These are phyloP conservation scores for Dunckerocampus dactyliophorus DNA, from an alignment of 2,113 vertebrate genomes.

Conservation along the genomic window DNA sequence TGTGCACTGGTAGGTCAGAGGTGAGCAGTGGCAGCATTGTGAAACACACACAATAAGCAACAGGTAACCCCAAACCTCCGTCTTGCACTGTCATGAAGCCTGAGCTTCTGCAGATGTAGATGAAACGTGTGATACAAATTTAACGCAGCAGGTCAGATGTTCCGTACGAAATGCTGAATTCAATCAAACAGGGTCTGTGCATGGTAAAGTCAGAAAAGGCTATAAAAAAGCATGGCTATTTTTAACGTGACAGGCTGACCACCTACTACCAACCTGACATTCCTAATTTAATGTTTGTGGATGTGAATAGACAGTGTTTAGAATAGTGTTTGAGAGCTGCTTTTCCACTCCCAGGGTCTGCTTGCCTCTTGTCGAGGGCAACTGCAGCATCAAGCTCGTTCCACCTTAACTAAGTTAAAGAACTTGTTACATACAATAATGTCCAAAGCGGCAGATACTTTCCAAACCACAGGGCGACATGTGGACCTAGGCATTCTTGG, in stretches of 20 bases:
- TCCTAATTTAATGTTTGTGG: slow-evolving; percentile 48
- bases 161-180: slow-evolving; percentile 25
- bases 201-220: slow-evolving; percentile 31
- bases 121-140: slow-evolving; percentile 13
- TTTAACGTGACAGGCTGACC: slow-evolving; percentile 52
- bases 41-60: slow-evolving; percentile 54
- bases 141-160: slow-evolving; percentile 6
- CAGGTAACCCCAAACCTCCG: slow-evolving; percentile 25
- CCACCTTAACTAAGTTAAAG: slow-evolving; percentile 60
- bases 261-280: slow-evolving; percentile 58
- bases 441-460: slow-evolving; percentile 46
- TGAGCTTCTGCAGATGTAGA: slow-evolving; percentile 16
- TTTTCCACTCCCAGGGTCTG: slow-evolving; percentile 40
- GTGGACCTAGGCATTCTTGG: slow-evolving; percentile 43
- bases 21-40: slow-evolving; percentile 65
- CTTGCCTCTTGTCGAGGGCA: slow-evolving; percentile 30
- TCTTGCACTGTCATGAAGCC: slow-evolving; percentile 1
- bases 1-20: slow-evolving; percentile 44
- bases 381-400: slow-evolving; percentile 48
- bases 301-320: slow-evolving; percentile 33
- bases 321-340: slow-evolving; percentile 30
- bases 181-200: slow-evolving; percentile 28
- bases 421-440: slow-evolving; percentile 67
- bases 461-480: slow-evolving; percentile 63
- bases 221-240: slow-evolving; percentile 26